Conservation (phyloP, 2,113 vertebrate genomes). For the Petrocephalus zakoni region DNA sequence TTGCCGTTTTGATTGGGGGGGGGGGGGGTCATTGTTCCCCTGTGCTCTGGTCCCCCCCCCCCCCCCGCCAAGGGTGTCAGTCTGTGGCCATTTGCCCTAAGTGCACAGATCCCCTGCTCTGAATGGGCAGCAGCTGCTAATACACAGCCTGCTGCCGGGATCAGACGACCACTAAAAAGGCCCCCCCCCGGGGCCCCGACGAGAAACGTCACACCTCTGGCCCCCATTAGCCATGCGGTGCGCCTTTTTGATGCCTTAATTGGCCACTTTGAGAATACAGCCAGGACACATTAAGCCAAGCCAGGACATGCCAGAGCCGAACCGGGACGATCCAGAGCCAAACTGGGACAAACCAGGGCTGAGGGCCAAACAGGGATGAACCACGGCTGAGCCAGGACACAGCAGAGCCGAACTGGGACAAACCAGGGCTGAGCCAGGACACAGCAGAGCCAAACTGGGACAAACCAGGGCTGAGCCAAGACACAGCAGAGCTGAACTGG, state of each 20-base stretch:
- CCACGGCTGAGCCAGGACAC: too few species aligned
- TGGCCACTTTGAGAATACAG: slow-evolving; percentile 54
- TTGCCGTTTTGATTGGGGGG: not conserved
- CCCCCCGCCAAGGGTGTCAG: slow-evolving; percentile 40
- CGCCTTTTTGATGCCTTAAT: slow-evolving; percentile 69
- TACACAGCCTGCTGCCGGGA: slow-evolving; percentile 64
- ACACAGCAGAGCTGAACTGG: too few species aligned
- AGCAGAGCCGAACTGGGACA: too few species aligned
- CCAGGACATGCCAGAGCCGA: not conserved
- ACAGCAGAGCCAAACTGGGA: too few species aligned
- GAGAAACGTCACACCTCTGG: slow-evolving; percentile 73
- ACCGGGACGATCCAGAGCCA: not conserved
- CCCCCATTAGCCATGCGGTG: slow-evolving; percentile 66
- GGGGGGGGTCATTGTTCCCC: not conserved
- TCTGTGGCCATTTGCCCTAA: slow-evolving; percentile 64
- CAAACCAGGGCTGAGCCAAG: too few species aligned
- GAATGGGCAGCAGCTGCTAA: slow-evolving; percentile 67
- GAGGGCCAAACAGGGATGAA: not conserved
- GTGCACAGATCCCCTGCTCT: slow-evolving; percentile 50
- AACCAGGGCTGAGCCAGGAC: too few species aligned
- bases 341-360: not conserved
- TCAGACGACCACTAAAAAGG: slow-evolving; percentile 69
- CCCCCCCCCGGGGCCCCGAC: slow-evolving; percentile 55
- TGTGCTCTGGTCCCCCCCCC: not conserved
- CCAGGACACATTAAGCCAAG: not conserved